Conservation (phyloP, 2,888 invertebrate species). For the Drosophila atripex region DNA sequence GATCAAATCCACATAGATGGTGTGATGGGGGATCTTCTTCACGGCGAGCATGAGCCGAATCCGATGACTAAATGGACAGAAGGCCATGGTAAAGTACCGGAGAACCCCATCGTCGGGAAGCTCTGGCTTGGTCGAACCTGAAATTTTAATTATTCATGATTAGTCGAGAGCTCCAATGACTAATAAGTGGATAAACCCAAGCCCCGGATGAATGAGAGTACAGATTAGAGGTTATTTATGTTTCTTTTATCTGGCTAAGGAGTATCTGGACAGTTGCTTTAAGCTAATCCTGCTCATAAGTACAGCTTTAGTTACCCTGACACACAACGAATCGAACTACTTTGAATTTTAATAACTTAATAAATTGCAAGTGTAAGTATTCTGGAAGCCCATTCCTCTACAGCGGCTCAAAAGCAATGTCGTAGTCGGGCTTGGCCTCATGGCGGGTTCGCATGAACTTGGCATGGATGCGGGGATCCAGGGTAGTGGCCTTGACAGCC, state of each 20-base stretch:
- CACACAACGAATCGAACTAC: not conserved
- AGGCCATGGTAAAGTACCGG: constrained; percentile 92
- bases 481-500: constrained; percentile 88
- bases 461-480: constrained; percentile 89
- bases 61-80: constrained; percentile 93
- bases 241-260: constrained; percentile 16
- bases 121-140: constrained; percentile 84
- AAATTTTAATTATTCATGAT: not conserved
- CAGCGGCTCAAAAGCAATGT: constrained; percentile 57
- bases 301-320: not conserved
- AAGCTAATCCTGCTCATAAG: not conserved
- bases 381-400: not conserved
- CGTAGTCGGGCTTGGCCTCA: constrained; percentile 87
- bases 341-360: not conserved
- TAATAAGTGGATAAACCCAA: not conserved
- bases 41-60: constrained; percentile 90
- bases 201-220: not conserved
- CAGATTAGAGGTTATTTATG: not conserved
- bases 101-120: constrained; percentile 86
- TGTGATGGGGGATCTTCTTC: constrained; percentile 91
- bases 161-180: not conserved
- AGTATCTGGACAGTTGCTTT: constrained; percentile 2
- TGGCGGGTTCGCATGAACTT: constrained; percentile 88
- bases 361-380: not conserved
- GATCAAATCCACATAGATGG: constrained; percentile 89